Evolutionary conservation across 2,888 invertebrate genomes (phyloP).

Genomic region (Taenaris catops): DNA sequence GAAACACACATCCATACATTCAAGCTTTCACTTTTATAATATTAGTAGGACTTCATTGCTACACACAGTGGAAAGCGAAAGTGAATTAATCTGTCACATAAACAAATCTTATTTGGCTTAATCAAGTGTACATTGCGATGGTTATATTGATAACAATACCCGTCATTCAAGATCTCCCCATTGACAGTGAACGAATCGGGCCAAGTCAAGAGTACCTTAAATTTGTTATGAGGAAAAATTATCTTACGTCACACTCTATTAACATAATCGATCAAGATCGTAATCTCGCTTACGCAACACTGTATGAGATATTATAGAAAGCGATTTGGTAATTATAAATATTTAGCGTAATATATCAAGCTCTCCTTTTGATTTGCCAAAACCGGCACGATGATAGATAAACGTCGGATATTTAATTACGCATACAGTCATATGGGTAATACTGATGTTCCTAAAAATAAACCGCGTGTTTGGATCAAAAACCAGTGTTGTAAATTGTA

Average conservation of each 20-base stretch:
- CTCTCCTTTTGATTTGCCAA: slow-evolving; percentile 6
- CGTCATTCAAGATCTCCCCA: slow-evolving; percentile 42
- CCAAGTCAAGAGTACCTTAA: slow-evolving; percentile 49
- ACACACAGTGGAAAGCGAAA: slow-evolving; percentile 31
- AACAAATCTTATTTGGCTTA: slow-evolving; percentile 36
- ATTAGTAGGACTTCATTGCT: too few relatives aligned
- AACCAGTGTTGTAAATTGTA: too few relatives aligned
- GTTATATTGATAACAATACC: slow-evolving; percentile 37
- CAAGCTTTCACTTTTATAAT: too few relatives aligned
- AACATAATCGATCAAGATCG: slow-evolving; percentile 70
- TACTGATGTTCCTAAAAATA: slow-evolving; percentile 27
- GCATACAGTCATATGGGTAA: slow-evolving; percentile 21
- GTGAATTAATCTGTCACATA: slow-evolving; percentile 24
- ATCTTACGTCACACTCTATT: slow-evolving; percentile 59
- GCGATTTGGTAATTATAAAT: slow-evolving; percentile 37
- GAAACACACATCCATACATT: too few relatives aligned
- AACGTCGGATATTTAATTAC: slow-evolving; percentile 4
- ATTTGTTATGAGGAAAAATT: slow-evolving; percentile 45
- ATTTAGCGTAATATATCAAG: slow-evolving; percentile 28
- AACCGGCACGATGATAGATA: slow-evolving; percentile 2
- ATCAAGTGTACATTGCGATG: slow-evolving; percentile 46
- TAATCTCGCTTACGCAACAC: slow-evolving; percentile 55
- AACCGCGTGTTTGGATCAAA: slow-evolving; percentile 12
- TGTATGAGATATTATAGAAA: slow-evolving; percentile 50
- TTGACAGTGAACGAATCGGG: slow-evolving; percentile 39